Base-by-base conservation (phyloP, 2,797 vertebrate species). In the Anguilla anguilla region DNA sequence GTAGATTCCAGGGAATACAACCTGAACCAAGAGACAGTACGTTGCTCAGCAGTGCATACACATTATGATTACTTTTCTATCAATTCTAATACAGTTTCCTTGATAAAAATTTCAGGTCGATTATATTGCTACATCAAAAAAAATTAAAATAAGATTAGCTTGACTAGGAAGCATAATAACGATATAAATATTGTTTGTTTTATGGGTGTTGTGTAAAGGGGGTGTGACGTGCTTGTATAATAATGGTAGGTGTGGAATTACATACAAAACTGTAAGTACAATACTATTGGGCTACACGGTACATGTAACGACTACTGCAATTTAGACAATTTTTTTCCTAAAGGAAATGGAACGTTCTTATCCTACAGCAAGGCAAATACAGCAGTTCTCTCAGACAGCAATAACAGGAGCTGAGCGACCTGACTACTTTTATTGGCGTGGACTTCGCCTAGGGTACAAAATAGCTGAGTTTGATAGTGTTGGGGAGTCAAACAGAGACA, bases 11-110 rank as follows among this genome's bases (percentile, higher is more conserved):
- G 86, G 98, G 99, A 0, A 95, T 93, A 0, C 96, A 98, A 85
- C 96, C 98, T 0, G 98, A 99, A 90, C 98, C 97, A 51, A 97
- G 97, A 93, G 93, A 95, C 72, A 96, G 97, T 98, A 94, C 95
- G 96, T 90, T 39, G 15, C 5, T 77, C 74, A 39, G 6, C 31
- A 46, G 13, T 77, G 74, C 39, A 77, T 15, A 77, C 13, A 77
- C 31, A 39, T 15, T 35, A 22, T 46, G 74, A 39, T 72, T 72
- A 35, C 1, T 72, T 35, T 31, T 1, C 7, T 35, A 35, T 5
- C 28, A 31, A 35, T 35, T 35, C 9, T 72, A 72, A 72, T 67
- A 72, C 28, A 15, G 7, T 13, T 72, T 72, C 10, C 13, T 72
- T 3, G 1, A 10, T 72, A 3, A 35, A 31, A 35, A 72, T 72